Conservation (phyloP, 2,797 vertebrate species). For the Gymnodraco acuticeps region DNA sequence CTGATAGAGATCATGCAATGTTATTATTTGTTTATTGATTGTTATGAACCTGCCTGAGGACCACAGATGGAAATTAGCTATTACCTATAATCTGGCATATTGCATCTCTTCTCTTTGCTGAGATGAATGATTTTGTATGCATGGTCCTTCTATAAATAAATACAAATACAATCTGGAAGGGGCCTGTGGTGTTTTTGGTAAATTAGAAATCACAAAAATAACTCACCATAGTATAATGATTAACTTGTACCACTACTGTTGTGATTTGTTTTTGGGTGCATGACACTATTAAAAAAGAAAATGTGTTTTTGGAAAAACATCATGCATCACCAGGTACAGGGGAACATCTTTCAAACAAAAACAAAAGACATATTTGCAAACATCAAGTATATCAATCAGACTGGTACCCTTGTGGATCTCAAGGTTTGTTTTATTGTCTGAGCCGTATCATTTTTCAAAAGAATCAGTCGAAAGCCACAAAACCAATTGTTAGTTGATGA, state of each 20-base stretch:
- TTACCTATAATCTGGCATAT: no score
- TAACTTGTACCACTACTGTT: background rate
- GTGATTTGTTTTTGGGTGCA: slow-evolving; percentile 13
- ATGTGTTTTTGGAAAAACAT: background rate
- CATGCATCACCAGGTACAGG: slow-evolving; percentile 16
- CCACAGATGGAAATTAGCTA: no score
- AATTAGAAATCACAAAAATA: slow-evolving; percentile 10
- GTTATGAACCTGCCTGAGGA: no score
- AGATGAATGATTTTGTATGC: no score
- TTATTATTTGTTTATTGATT: no score
- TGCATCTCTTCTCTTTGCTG: no score
- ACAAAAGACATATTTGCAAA: slow-evolving; percentile 16
- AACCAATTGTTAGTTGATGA: slow-evolving; percentile 45
- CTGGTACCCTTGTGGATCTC: background rate
- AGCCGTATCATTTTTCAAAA: slow-evolving; percentile 46
- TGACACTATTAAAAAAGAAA: slow-evolving; percentile 20
- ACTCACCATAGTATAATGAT: background rate
- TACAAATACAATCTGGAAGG: slow-evolving; percentile 1
- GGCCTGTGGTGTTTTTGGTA: slow-evolving; percentile 13
- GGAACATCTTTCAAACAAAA: slow-evolving; percentile 26
- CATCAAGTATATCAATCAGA: slow-evolving; percentile 36
- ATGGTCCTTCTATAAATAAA: no score
- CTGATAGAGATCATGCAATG: no score
- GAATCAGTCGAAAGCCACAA: slow-evolving; percentile 23
- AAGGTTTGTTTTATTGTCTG: slow-evolving; percentile 37